Conservation (phyloP, 2,113 vertebrate species). For the Kryptolebias marmoratus region DNA sequence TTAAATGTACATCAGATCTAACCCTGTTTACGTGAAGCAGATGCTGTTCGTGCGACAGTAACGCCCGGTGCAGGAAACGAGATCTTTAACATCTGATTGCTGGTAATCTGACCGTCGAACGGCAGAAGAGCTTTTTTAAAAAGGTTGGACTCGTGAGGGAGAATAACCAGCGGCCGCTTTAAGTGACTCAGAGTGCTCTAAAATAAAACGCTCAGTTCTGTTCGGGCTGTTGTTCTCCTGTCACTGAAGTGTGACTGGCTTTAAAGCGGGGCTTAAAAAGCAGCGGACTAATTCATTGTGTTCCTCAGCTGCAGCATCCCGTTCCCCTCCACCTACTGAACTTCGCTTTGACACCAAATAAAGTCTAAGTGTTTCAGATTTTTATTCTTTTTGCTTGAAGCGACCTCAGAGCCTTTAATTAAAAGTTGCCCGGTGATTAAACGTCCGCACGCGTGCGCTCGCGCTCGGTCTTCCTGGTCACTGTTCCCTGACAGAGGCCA, state of each 20-base stretch:
- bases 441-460: conserved; percentile 26
- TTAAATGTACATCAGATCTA: neutral
- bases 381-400: conserved; percentile 39
- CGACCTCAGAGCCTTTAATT: conserved; percentile 64
- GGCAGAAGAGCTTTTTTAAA: neutral
- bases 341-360: conserved; percentile 35
- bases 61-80: neutral
- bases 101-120: neutral
- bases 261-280: conserved; percentile 51
- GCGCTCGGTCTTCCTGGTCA: conserved; percentile 27
- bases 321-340: conserved; percentile 19
- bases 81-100: neutral
- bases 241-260: conserved; percentile 60
- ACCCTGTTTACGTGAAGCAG: neutral
- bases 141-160: neutral
- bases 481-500: conserved; percentile 65
- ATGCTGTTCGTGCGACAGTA: neutral
- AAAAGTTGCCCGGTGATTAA: conserved; percentile 59
- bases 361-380: conserved; percentile 51
- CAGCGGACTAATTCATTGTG: conserved; percentile 28
- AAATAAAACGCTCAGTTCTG: conserved; percentile 51
- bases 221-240: conserved; percentile 37
- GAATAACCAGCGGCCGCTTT: conserved; percentile 28
- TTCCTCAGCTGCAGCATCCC: conserved; percentile 9
- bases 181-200: conserved; percentile 18